Percentiles rank a stretch among this genome's conserved stretches.
phyloP scores from a whole-genome alignment of 2,113 vertebrate species.

The Aphyosemion australe region DNA sequence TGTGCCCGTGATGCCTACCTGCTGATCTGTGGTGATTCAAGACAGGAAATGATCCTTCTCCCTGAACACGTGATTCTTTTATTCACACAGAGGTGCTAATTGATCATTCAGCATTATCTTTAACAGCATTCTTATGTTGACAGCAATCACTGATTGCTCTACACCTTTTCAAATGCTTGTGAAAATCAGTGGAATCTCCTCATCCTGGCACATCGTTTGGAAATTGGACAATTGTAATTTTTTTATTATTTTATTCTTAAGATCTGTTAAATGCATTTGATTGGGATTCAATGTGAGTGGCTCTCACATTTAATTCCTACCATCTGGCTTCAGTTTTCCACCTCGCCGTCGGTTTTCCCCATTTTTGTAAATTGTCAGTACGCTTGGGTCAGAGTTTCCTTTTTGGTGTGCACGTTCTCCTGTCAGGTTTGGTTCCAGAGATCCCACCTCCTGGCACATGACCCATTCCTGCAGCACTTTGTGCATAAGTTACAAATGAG shows the following conservation, averaged over 20 bases:
- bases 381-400: not conserved
- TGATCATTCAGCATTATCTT: no score
- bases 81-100: no score
- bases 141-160: not conserved
- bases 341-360: not conserved
- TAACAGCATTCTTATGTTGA: not conserved
- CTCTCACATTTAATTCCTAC: not conserved
- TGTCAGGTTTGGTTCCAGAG: not conserved
- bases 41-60: no score
- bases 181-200: not conserved
- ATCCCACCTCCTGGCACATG: not conserved
- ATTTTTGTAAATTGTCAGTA: not conserved
- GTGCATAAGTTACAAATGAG: constrained; percentile 1
- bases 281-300: not conserved
- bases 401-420: not conserved
- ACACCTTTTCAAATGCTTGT: not conserved
- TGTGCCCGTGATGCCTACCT: no score
- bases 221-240: not conserved
- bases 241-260: not conserved
- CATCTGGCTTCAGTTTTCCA: constrained; percentile 3
- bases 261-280: not conserved
- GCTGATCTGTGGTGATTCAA: no score
- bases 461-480: not conserved
- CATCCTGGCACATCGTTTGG: not conserved
- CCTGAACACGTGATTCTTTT: no score